phyloP scores from a whole-genome alignment of 2,888 invertebrate species.

The Drosophila sordidapex region DNA sequence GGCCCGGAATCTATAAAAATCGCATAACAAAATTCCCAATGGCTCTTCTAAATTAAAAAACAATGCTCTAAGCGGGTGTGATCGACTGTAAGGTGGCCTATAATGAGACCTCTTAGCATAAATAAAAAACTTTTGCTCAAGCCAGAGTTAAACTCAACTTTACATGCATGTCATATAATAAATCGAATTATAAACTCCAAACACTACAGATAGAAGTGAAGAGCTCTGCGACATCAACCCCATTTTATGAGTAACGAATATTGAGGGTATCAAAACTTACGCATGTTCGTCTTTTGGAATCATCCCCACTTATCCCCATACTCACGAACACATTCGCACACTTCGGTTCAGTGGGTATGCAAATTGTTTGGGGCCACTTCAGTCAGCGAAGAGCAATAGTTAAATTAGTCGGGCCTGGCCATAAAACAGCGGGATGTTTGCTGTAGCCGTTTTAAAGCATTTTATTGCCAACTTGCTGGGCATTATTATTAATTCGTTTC shows the following conservation, averaged over 20 bases:
- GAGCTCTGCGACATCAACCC: neutral
- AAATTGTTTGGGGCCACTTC: conserved; percentile 40
- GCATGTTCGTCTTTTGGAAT: neutral
- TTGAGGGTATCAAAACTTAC: neutral
- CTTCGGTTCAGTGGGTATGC: conserved; percentile 34
- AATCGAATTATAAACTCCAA: neutral
- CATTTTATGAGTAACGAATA: neutral
- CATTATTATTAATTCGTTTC: conserved; percentile 70
- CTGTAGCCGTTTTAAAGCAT: conserved; percentile 56
- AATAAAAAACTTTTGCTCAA: neutral
- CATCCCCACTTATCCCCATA: neutral
- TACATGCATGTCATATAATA: neutral
- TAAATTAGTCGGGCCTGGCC: conserved; percentile 60
- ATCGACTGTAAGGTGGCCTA: conserved; percentile 14
- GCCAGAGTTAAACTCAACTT: neutral
- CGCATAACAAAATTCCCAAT: conserved; percentile 32
- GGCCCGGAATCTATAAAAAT: conserved; percentile 49
- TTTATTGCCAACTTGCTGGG: conserved; percentile 60
- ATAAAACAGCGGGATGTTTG: conserved; percentile 62
- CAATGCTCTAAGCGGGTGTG: neutral
- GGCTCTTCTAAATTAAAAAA: conserved; percentile 1
- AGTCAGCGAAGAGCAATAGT: conserved; percentile 39
- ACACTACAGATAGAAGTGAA: neutral
- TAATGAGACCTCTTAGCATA: neutral
- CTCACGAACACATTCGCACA: neutral